Conservation (phyloP, 2,888 invertebrate species). For the Ectropis crepuscularia region DNA sequence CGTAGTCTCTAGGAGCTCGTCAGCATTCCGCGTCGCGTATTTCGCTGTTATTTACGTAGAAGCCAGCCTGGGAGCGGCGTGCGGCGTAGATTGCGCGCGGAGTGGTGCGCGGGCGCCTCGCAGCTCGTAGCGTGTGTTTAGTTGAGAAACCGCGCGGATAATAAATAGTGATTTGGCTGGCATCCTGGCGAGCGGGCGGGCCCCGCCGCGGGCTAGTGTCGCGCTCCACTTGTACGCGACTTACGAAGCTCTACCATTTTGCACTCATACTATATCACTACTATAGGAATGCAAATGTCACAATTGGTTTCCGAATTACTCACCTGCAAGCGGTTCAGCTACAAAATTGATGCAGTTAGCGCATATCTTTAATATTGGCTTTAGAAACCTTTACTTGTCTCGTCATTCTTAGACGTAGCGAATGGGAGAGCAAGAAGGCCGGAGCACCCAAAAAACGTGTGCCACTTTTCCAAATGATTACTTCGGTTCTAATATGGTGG, state of each 20-base stretch:
- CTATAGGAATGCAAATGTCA: no score
- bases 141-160: conserved; percentile 59
- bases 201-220: conserved; percentile 47
- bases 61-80: conserved; percentile 2
- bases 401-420: no score
- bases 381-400: no score
- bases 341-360: no score
- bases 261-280: no score
- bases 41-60: conserved; percentile 5
- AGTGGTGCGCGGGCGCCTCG: background rate
- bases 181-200: conserved; percentile 67
- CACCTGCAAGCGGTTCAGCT: no score
- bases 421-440: no score
- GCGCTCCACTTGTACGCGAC: conserved; percentile 28
- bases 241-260: background rate
- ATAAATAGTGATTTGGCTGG: conserved; percentile 75
- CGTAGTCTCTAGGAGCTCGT: background rate
- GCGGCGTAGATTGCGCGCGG: background rate
- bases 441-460: no score
- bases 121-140: conserved; percentile 45
- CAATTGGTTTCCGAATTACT: no score
- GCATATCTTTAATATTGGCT: no score
- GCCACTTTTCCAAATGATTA: no score
- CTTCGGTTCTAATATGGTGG: no score
- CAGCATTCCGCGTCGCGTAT: background rate